Base-by-base conservation (phyloP, 2,888 invertebrate species). In the Dicyrtoma fusca region DNA sequence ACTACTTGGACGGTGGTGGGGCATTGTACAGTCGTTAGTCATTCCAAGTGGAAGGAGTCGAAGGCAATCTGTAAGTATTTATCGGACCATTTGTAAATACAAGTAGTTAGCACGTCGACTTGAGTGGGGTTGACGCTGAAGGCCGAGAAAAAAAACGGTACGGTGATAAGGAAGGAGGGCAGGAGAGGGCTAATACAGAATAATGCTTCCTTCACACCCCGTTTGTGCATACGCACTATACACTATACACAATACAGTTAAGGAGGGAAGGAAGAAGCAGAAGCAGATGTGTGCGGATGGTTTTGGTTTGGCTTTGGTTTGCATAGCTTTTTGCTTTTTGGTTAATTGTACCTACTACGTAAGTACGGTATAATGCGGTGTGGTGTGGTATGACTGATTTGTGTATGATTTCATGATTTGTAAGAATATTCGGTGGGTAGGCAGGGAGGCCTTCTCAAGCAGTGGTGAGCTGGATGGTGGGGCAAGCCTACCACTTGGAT, bases 261-360 rank as follows among this genome's bases (percentile, higher is more conserved):
- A n/a, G 17, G 49, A 49, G 49, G 17, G 49, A 4, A 17, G 17
- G 21, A 21, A 55, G 34, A 42, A n/a, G 25, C 34, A 34, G 25
- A 57, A 66, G 51, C 66, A 66, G 66, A 66, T 66, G 66, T 66
- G 53, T 42, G 21, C 63, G 63, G 45, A 63, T 63, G 63, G 63
- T 42, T 51, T 34, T 34, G 34, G 34, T 34, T 34, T 34, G 34
- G 34, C 34, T 34, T 34, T 34, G 8, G 34, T 8, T 34, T 34
- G 34, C n/a, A n/a, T n/a, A 19, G 21, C 14, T 55, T 21, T 55
- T 3, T 55, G 4, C 21, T 19, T 21, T 23, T 51, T 13, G n/a
- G 21, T 13, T 51, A 17, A n/a, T n/a, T 51, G 51, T n/a, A 17
- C 51, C 17, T 17, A 19, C 19, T 51, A 47, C 47, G 17, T 47